Evolutionary conservation across 92 coral and sea anemone species (phyloP).

Genomic region (Porites divaricata): DNA sequence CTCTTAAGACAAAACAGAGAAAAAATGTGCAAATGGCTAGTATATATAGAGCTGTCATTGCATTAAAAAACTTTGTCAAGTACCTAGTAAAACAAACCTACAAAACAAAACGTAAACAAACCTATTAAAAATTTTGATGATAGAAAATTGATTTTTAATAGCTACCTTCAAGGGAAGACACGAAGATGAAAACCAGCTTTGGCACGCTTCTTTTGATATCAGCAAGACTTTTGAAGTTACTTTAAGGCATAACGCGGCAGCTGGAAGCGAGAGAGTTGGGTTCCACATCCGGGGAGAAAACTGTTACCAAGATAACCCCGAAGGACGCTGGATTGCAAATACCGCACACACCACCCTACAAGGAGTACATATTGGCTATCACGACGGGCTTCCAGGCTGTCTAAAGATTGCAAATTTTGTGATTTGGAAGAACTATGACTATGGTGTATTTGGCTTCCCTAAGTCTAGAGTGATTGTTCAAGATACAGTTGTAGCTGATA

Average conservation of each 20-base stretch:
- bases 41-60: too few species aligned
- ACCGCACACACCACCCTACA: constrained; percentile 85
- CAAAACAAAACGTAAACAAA: too few species aligned
- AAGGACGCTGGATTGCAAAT: constrained; percentile 74
- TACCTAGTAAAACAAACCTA: too few species aligned
- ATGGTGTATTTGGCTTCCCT: constrained; percentile 78
- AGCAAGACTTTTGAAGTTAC: constrained; percentile 56
- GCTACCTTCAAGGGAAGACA: constrained; percentile 85
- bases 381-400: constrained; percentile 75
- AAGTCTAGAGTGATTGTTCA: constrained; percentile 69
- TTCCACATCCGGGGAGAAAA: constrained; percentile 83
- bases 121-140: neutral
- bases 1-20: too few species aligned
- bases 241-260: constrained; percentile 77
- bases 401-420: constrained; percentile 67
- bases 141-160: constrained; percentile 1
- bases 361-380: constrained; percentile 85
- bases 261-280: constrained; percentile 95
- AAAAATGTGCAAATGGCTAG: too few species aligned
- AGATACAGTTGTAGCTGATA: constrained; percentile 77
- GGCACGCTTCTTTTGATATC: constrained; percentile 87
- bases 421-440: constrained; percentile 88
- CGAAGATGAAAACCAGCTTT: constrained; percentile 64
- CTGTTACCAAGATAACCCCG: constrained; percentile 57
- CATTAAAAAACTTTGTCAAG: too few species aligned